Percentiles rank a stretch among this genome's conserved stretches.
Conservation (phyloP, 1,140 invertebrate species). For the Yoshiicerus persimilis region DNA sequence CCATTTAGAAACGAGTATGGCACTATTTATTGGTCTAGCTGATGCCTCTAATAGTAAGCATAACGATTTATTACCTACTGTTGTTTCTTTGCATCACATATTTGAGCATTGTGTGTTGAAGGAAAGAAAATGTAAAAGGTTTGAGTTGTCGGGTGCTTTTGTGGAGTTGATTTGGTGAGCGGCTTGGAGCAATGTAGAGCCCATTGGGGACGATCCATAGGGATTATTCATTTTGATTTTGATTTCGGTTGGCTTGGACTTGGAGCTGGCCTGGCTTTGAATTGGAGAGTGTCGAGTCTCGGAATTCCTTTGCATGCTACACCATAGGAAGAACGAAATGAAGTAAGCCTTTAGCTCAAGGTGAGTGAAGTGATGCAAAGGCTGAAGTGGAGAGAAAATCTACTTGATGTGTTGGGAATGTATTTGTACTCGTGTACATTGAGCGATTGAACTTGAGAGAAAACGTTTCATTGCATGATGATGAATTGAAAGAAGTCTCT, state of each 20-base stretch:
- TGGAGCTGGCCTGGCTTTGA: neutral
- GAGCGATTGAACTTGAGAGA: neutral
- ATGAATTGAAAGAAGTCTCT: conserved; percentile 11
- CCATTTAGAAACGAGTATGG: too few relatives aligned
- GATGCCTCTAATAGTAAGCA: too few relatives aligned
- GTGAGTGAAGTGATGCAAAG: conserved; percentile 2
- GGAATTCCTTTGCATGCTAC: neutral
- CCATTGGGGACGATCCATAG: neutral
- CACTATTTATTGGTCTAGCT: too few relatives aligned
- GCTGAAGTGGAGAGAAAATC: conserved; percentile 1
- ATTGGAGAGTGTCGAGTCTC: neutral
- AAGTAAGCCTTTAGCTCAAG: neutral
- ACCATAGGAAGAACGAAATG: neutral
- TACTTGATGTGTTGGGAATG: neutral
- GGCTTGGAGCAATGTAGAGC: conserved; percentile 5
- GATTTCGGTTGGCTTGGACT: neutral
- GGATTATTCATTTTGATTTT: conserved; percentile 21
- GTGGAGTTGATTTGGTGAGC: neutral
- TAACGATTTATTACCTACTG: too few relatives aligned
- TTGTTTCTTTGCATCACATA: neutral
- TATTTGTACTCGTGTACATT: neutral
- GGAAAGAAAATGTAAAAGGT: neutral
- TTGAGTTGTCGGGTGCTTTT: neutral
- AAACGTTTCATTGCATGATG: neutral
- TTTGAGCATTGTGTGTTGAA: neutral